Evolutionary conservation across 2,113 vertebrate genomes (phyloP), one percentile per base, ranked within the genome.

Genomic region (Boleophthalmus pectinirostris): DNA sequence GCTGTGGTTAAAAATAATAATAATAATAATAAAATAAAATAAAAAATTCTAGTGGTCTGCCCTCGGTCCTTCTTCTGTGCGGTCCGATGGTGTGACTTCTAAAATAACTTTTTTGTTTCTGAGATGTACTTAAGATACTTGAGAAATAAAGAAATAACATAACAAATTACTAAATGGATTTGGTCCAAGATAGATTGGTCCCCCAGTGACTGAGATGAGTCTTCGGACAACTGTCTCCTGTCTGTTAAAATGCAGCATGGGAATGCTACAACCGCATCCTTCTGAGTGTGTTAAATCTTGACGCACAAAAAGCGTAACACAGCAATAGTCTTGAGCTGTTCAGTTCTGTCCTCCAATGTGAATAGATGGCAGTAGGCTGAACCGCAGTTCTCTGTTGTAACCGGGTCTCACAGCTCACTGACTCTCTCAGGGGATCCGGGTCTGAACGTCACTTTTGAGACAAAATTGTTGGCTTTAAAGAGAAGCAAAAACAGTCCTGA

Each of bases 41-140:
- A 33, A 1, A 65, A 29, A n/a, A 72, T 64, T 9, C 69, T 74
- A 75, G 61, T 84, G 23, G 63, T 63, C 67, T 67, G 46, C 66
- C 82, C 45, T 76, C 54, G 84, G 63, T 79, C 68, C 82, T 85
- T 23, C 72, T 75, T 88, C 61, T 11, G 10, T 20, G 18, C 82
- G 84, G 80, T 91, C 83, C 83, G 70, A 69, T 86, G 89, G 35
- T 70, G 85, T 91, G 90, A 90, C 78, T 88, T 81, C 81, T 91
- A 85, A 91, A 29, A 90, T 70, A 88, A 86, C 76, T 82, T 82
- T 85, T 9, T n/a, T 58, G 71, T 74, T 76, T 74, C 78, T 87
- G 73, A 76, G 78, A 74, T 10, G 58, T 71, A 43, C 8, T 43
- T 10, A 54, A 54, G n/a, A 54, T 54, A 21, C 51, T 68, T 71